A percentile compares a stretch with the other conserved stretches of the same genome.
These are phyloP conservation scores for Puma concolor DNA, from an alignment of 2,113 vertebrate genomes.

Conservation along the genomic window DNA sequence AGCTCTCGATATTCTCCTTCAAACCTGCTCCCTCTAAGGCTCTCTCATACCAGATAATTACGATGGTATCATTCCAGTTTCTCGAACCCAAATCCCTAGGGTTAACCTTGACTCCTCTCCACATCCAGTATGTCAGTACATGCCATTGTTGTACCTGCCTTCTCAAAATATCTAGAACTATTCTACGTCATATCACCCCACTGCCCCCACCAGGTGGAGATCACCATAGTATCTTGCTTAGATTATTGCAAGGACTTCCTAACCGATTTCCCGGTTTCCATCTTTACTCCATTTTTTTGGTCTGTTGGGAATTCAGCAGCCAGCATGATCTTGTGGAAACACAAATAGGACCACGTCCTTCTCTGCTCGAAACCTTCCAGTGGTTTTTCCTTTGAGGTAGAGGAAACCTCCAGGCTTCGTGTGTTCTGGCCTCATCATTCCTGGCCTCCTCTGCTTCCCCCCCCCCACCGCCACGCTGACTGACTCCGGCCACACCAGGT, in stretches of 20 bases:
- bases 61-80: background rate
- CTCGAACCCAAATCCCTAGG: background rate
- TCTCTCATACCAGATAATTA: background rate
- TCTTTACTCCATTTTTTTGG: background rate
- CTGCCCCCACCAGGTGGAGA: background rate
- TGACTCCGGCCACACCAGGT: background rate
- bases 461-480: background rate
- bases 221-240: background rate
- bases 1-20: background rate
- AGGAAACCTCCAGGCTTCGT: background rate
- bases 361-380: background rate
- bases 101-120: background rate
- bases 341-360: background rate
- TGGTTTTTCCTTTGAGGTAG: background rate
- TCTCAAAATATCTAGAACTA: background rate
- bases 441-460: background rate
- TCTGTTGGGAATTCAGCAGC: too few species aligned
- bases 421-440: background rate
- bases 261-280: too few species aligned
- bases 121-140: background rate
- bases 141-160: background rate
- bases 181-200: background rate
- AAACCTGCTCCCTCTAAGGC: background rate
- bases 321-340: background rate
- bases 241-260: background rate